phyloP scores from a whole-genome alignment of 2,888 invertebrate genomes.

The Chymomyza fuscimana region DNA sequence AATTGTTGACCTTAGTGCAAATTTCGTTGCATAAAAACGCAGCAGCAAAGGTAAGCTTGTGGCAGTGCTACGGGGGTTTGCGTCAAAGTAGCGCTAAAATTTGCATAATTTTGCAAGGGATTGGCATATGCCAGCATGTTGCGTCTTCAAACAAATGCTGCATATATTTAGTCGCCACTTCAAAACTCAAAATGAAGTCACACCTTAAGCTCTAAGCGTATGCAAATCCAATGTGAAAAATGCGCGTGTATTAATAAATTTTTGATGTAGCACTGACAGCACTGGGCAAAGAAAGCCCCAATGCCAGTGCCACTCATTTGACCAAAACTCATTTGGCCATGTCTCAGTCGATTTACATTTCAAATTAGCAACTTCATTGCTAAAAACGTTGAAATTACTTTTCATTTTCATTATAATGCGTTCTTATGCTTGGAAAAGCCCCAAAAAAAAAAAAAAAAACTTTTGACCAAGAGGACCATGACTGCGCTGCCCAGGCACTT shows the following conservation, averaged over 20 bases:
- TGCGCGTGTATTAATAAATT: slow-evolving; percentile 63
- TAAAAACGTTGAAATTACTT: slow-evolving; percentile 67
- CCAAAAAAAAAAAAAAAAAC: slow-evolving; percentile 13
- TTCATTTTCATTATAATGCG: slow-evolving; percentile 64
- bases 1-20: slow-evolving; percentile 63
- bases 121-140: slow-evolving; percentile 45
- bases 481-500: neutral
- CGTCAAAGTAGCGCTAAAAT: slow-evolving; percentile 33
- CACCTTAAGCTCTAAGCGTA: slow-evolving; percentile 33
- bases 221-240: slow-evolving; percentile 62
- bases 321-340: slow-evolving; percentile 29
- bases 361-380: slow-evolving; percentile 74
- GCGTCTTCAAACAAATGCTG: slow-evolving; percentile 60
- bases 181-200: slow-evolving; percentile 72
- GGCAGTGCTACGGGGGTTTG: slow-evolving; percentile 17
- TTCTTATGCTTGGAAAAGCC: neutral
- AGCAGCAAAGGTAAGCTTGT: slow-evolving; percentile 27
- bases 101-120: slow-evolving; percentile 72
- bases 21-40: slow-evolving; percentile 58
- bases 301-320: slow-evolving; percentile 13
- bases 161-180: slow-evolving; percentile 58
- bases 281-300: neutral
- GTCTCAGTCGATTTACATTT: slow-evolving; percentile 65
- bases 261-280: slow-evolving; percentile 15
- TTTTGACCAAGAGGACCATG: slow-evolving; percentile 22